Percentiles rank a stretch among this genome's conserved stretches.
These are phyloP conservation scores for Pinctada fucata DNA, from an alignment of 2,888 invertebrate species.

Conservation along the genomic window DNA sequence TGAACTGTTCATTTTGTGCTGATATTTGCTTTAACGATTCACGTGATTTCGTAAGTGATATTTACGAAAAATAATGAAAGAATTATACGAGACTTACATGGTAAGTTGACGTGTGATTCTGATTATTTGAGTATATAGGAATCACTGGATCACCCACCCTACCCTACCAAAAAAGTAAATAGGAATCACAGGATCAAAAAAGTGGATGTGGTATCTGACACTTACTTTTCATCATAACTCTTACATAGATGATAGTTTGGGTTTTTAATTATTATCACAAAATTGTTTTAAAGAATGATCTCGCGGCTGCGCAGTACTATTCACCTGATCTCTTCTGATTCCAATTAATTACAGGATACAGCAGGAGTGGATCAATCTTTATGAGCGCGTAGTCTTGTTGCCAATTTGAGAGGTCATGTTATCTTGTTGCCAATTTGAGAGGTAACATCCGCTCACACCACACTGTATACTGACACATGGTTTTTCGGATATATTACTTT, in stretches of 20 bases:
- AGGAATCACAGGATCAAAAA: not conserved
- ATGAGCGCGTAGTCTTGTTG: too few species aligned
- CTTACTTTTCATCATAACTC: too few species aligned
- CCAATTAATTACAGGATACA: too few species aligned
- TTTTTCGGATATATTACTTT: too few species aligned
- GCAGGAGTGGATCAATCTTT: too few species aligned
- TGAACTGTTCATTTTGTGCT: not conserved
- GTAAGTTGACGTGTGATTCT: not conserved
- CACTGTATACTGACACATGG: too few species aligned
- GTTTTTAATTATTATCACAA: not conserved
- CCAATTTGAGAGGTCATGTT: too few species aligned
- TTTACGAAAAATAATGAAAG: slow-evolving; percentile 7
- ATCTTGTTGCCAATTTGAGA: too few species aligned
- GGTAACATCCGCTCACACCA: too few species aligned
- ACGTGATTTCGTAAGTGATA: slow-evolving; percentile 26
- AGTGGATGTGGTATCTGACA: too few species aligned
- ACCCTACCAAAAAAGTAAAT: not conserved
- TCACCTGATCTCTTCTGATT: slow-evolving; percentile 10
- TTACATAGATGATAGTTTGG: too few species aligned
- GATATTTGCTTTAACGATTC: slow-evolving; percentile 21
- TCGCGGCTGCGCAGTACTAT: slow-evolving; percentile 18
- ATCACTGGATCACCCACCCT: not conserved
- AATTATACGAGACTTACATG: slow-evolving; percentile 1
- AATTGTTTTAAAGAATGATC: slow-evolving; percentile 6
- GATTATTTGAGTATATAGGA: not conserved